These are phyloP conservation scores for Tanypteryx hageni DNA, from an alignment of 2,888 invertebrate genomes.

Conservation along the genomic window DNA sequence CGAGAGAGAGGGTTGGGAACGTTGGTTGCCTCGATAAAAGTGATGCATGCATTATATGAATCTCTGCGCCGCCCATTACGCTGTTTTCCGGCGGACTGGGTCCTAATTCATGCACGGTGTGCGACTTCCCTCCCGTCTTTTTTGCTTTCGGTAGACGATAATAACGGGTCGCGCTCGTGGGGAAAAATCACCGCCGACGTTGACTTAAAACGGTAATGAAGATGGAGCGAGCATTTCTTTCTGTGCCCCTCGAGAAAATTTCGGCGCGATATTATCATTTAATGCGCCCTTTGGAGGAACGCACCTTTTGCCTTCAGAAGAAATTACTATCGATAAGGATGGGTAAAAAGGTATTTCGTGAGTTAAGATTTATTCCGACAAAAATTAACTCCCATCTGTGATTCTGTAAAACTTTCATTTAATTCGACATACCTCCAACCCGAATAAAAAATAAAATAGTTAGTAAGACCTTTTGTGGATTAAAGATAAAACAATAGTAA, in stretches of 20 bases:
- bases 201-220: constrained; percentile 49
- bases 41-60: constrained; percentile 41
- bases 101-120: constrained; percentile 43
- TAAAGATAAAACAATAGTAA: too few species aligned
- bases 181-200: constrained; percentile 17
- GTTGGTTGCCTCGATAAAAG: constrained; percentile 30
- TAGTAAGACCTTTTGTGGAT: too few species aligned
- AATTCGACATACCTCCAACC: too few species aligned
- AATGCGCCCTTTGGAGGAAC: background rate
- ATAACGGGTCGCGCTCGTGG: constrained; percentile 15
- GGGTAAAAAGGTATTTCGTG: too few species aligned
- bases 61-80: background rate
- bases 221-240: constrained; percentile 28
- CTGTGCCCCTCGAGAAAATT: background rate
- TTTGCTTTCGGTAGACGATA: constrained; percentile 39
- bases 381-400: too few species aligned
- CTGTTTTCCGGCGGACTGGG: constrained; percentile 49
- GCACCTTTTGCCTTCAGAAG: too few species aligned
- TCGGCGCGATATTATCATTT: background rate
- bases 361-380: too few species aligned
- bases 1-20: background rate
- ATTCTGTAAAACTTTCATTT: too few species aligned
- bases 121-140: constrained; percentile 21
- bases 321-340: too few species aligned
- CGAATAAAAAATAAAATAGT: too few species aligned